phyloP scores from a whole-genome alignment of 2,113 vertebrate species.

The Hyaena hyaena region DNA sequence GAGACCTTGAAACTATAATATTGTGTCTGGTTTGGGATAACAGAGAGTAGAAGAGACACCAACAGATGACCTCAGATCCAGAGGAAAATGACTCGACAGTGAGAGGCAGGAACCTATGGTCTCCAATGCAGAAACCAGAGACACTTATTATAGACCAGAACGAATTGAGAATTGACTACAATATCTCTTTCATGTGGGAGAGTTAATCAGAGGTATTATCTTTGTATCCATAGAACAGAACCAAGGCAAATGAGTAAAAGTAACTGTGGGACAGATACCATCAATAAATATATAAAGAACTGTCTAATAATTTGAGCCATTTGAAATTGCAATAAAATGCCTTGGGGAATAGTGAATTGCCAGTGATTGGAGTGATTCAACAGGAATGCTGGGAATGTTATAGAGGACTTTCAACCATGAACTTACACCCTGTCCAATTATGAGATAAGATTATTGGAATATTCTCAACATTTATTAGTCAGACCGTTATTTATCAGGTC shows the following conservation, averaged over 20 bases:
- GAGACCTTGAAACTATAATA: neutral
- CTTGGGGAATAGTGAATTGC: neutral
- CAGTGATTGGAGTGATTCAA: neutral
- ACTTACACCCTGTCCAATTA: neutral
- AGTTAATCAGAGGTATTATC: neutral
- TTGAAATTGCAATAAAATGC: neutral
- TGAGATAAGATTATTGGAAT: neutral
- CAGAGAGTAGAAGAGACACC: neutral
- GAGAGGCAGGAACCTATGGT: neutral
- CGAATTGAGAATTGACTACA: neutral
- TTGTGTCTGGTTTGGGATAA: neutral
- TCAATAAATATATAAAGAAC: neutral
- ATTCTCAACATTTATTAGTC: neutral
- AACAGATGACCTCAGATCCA: neutral
- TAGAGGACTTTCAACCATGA: neutral
- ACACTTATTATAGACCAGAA: neutral
- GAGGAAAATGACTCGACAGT: neutral
- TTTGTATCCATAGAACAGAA: neutral
- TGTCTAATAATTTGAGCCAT: neutral
- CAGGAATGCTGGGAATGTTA: neutral
- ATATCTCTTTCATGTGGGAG: neutral
- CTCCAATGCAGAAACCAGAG: neutral
- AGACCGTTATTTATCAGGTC: neutral
- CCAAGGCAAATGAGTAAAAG: neutral
- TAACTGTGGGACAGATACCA: neutral